These are phyloP conservation scores for Agrilus cyanescens DNA, from an alignment of 2,888 invertebrate genomes.

Conservation along the genomic window DNA sequence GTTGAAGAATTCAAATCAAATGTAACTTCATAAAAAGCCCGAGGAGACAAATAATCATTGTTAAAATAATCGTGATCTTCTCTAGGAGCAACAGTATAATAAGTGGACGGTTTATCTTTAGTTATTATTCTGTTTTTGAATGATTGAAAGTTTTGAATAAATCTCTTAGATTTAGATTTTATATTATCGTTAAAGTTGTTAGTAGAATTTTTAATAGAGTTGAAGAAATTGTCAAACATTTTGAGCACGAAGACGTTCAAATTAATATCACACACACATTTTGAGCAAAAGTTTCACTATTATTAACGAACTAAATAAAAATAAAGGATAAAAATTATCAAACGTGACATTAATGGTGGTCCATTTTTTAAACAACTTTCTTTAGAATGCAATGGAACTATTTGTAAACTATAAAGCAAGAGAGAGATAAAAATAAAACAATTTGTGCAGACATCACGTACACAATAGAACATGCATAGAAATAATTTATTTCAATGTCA, in stretches of 20 bases:
- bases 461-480: too few species aligned
- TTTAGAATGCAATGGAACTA: slow-evolving; percentile 1
- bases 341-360: neutral
- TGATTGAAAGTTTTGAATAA: slow-evolving; percentile 29
- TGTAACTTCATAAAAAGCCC: slow-evolving; percentile 39
- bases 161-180: slow-evolving; percentile 30
- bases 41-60: slow-evolving; percentile 42
- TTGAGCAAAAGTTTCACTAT: too few species aligned
- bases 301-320: too few species aligned
- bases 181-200: slow-evolving; percentile 33
- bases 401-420: neutral
- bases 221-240: slow-evolving; percentile 40
- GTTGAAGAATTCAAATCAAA: slow-evolving; percentile 45
- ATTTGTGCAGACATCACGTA: too few species aligned
- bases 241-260: slow-evolving; percentile 5
- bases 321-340: slow-evolving; percentile 4
- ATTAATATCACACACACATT: slow-evolving; percentile 1
- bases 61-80: slow-evolving; percentile 29
- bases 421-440: neutral
- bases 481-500: too few species aligned
- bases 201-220: slow-evolving; percentile 35
- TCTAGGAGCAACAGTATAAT: slow-evolving; percentile 27
- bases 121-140: slow-evolving; percentile 28
- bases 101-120: slow-evolving; percentile 27
- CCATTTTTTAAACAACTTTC: neutral